Evolutionary conservation across 2,888 invertebrate genomes (phyloP).

Genomic region (Dryobota labecula): DNA sequence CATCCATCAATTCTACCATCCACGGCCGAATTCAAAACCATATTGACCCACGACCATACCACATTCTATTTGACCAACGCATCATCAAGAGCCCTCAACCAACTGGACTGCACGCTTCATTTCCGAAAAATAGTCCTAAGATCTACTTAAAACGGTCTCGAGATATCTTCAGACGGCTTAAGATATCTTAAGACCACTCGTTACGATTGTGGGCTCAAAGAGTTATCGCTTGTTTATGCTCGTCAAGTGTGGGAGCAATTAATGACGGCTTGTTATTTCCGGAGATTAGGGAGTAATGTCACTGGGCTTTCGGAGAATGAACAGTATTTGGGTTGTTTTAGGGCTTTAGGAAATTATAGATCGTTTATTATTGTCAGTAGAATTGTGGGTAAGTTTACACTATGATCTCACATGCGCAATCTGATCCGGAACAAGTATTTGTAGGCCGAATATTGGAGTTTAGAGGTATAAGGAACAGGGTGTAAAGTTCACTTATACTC

Average conservation of each 20-base stretch:
- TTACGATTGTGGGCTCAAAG: conserved; percentile 65
- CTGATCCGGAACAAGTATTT: neutral
- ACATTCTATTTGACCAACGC: conserved; percentile 68
- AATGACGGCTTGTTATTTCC: conserved; percentile 56
- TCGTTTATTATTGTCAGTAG: neutral
- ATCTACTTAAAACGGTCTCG: conserved; percentile 50
- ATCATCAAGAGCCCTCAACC: conserved; percentile 67
- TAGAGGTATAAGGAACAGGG: no score
- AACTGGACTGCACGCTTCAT: conserved; percentile 76
- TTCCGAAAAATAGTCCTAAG: conserved; percentile 76
- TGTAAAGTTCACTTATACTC: no score
- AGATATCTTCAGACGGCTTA: conserved; percentile 12
- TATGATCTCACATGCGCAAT: neutral
- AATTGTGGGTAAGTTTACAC: neutral
- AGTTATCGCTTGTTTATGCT: conserved; percentile 63
- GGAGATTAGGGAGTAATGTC: conserved; percentile 58
- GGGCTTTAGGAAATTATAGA: neutral
- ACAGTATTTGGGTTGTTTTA: neutral
- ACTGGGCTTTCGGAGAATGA: conserved; percentile 27
- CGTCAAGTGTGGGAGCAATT: conserved; percentile 57
- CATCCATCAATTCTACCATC: conserved; percentile 26
- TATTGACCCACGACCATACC: conserved; percentile 69
- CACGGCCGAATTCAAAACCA: conserved; percentile 60
- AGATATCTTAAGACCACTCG: conserved; percentile 66
- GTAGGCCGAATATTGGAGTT: no score